These are phyloP conservation scores for Minunthozetes semirufus DNA, from an alignment of 2,888 invertebrate genomes.

Conservation along the genomic window DNA sequence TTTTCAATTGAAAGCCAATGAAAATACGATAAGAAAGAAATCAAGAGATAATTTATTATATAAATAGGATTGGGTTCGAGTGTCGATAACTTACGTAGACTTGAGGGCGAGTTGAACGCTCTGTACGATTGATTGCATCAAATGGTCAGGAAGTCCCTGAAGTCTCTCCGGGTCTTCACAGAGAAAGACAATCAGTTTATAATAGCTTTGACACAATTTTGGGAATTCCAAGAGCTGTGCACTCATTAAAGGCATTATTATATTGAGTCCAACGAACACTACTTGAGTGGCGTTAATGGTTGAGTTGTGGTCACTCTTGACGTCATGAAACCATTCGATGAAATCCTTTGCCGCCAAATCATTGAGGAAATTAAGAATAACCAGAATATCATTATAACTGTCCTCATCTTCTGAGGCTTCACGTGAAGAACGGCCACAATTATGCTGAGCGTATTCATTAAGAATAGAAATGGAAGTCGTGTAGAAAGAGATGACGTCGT, in stretches of 20 bases:
- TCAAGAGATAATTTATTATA: not conserved
- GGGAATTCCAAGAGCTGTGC: constrained; percentile 65
- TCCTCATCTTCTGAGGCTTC: constrained; percentile 62
- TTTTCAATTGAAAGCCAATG: no score
- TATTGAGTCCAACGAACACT: constrained; percentile 61
- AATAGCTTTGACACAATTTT: constrained; percentile 59
- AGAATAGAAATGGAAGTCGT: constrained; percentile 55
- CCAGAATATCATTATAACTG: constrained; percentile 63
- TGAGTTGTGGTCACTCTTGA: constrained; percentile 27
- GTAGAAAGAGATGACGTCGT: constrained; percentile 34
- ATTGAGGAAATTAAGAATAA: constrained; percentile 68
- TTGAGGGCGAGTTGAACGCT: constrained; percentile 36
- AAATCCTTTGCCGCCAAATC: constrained; percentile 57
- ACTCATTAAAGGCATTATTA: constrained; percentile 66
- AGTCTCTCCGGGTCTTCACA: constrained; percentile 51
- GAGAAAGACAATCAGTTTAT: constrained; percentile 59
- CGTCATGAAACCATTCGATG: constrained; percentile 51
- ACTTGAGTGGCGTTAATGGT: constrained; percentile 54
- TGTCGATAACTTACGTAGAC: constrained; percentile 35
- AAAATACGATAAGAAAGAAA: no score
- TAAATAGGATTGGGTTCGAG: not conserved
- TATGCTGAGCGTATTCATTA: constrained; percentile 57
- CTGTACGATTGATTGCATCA: constrained; percentile 33
- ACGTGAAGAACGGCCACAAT: constrained; percentile 45
- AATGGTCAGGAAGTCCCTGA: constrained; percentile 28